These are phyloP conservation scores for Diadumene lineata DNA, from an alignment of 92 coral and sea anemone species.

Conservation along the genomic window DNA sequence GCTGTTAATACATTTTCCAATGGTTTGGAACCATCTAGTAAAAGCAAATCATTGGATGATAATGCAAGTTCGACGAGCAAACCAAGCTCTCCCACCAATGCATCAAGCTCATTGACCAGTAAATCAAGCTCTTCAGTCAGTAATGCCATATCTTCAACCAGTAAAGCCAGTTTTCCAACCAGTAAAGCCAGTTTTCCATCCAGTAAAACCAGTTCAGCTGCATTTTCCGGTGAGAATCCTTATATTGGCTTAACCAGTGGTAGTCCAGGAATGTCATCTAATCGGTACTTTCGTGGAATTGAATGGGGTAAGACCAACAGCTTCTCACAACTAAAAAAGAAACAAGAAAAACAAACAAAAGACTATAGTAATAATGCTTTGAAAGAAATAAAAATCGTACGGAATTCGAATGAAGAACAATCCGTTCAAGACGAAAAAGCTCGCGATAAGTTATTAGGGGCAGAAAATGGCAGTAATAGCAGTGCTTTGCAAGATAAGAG, in stretches of 20 bases:
- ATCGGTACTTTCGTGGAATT: conserved; percentile 17
- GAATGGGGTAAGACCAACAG: conserved; percentile 7
- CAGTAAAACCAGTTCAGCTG: background rate
- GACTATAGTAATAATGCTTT: background rate
- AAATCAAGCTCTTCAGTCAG: background rate
- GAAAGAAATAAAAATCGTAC: background rate
- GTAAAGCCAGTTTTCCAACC: background rate
- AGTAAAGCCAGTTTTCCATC: background rate
- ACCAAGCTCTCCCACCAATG: no score
- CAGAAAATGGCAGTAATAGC: background rate
- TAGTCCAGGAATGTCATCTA: background rate
- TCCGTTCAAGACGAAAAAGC: background rate
- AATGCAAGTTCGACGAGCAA: no score
- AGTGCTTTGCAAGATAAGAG: background rate
- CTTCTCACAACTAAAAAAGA: background rate
- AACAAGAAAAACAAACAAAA: background rate
- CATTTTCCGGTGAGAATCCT: conserved; percentile 20
- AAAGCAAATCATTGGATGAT: background rate
- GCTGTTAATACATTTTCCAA: background rate
- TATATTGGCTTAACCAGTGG: conserved; percentile 13
- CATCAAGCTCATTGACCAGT: no score
- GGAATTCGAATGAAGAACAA: background rate
- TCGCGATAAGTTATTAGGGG: background rate
- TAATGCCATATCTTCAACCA: background rate
- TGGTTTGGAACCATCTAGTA: background rate